A percentile compares a stretch with the other conserved stretches of the same genome.
Conservation (phyloP, 1,140 invertebrate genomes). For the Leucophenga varia region DNA sequence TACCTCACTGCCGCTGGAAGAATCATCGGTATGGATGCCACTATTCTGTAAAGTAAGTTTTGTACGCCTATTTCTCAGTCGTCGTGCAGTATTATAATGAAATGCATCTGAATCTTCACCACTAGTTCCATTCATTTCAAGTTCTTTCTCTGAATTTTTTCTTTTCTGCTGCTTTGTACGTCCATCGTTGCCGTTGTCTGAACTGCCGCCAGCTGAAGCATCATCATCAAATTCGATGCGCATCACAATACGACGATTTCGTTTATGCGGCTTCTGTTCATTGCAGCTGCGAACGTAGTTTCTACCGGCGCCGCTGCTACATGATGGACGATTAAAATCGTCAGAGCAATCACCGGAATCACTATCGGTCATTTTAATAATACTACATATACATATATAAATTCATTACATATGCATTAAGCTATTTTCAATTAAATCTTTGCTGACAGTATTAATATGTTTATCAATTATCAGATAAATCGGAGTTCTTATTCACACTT, state of each 20-base stretch:
- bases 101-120: constrained; percentile 40
- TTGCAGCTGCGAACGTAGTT: background rate
- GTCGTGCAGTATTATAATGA: constrained; percentile 17
- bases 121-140: background rate
- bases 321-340: constrained; percentile 36
- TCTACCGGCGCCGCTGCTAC: constrained; percentile 21
- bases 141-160: background rate
- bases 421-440: background rate
- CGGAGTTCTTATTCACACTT: no score
- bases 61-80: constrained; percentile 48
- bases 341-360: constrained; percentile 37
- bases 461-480: no score
- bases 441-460: no score
- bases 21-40: constrained; percentile 44
- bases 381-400: constrained; percentile 19
- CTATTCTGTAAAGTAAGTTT: constrained; percentile 26
- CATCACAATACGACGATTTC: constrained; percentile 50
- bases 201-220: constrained; percentile 6
- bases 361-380: constrained; percentile 41
- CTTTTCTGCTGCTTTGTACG: constrained; percentile 5
- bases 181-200: no score
- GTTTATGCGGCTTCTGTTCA: constrained; percentile 22
- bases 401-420: background rate
- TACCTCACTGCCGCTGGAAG: constrained; percentile 57
- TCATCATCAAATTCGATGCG: constrained; percentile 52